These are phyloP conservation scores for Thomomys bottae DNA, from an alignment of 2,113 vertebrate species.

Conservation along the genomic window DNA sequence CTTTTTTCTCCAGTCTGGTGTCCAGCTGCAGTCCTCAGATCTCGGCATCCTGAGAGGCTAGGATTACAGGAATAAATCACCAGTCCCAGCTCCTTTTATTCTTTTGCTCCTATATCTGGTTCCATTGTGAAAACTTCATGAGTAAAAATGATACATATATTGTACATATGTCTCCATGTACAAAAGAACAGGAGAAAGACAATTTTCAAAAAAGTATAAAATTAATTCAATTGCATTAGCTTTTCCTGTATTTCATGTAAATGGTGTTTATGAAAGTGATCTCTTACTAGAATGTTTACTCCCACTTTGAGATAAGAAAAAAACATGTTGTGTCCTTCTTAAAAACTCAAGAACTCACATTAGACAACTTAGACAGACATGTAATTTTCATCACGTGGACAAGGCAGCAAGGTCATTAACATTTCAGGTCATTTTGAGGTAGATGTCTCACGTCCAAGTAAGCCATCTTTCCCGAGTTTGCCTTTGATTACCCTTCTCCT, in stretches of 20 bases:
- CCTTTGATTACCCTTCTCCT: not conserved
- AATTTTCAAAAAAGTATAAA: not conserved
- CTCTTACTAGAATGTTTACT: not conserved
- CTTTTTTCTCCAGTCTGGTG: not conserved
- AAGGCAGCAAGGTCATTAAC: no score
- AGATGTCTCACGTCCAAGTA: not conserved
- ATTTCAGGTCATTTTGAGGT: fast-evolving
- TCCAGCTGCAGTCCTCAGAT: no score
- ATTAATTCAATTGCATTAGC: not conserved
- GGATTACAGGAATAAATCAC: no score
- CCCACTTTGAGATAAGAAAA: not conserved
- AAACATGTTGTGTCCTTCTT: not conserved
- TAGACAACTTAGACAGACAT: not conserved
- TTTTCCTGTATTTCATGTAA: not conserved
- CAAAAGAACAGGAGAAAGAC: not conserved
- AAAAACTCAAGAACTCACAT: not conserved
- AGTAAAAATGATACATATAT: not conserved
- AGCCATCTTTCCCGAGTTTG: not conserved
- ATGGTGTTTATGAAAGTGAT: not conserved
- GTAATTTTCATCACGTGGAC: not conserved
- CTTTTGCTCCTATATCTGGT: not conserved
- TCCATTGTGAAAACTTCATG: not conserved
- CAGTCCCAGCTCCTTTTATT: no score
- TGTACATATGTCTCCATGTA: not conserved
- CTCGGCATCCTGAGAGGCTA: no score